These are phyloP conservation scores for Heliothis subflexa DNA, from an alignment of 1,140 invertebrate species.

Conservation along the genomic window DNA sequence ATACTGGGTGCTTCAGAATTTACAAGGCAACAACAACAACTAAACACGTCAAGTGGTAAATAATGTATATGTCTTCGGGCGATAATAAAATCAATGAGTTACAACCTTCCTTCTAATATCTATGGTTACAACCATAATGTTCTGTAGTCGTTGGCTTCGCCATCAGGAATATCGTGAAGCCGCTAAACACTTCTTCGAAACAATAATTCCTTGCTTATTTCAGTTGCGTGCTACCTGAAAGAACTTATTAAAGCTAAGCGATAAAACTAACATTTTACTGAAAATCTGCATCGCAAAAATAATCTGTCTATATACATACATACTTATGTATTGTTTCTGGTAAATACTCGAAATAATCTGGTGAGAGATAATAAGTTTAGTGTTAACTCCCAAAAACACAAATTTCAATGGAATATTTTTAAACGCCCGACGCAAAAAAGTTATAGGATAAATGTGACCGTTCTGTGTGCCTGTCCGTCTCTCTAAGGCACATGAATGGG, in stretches of 20 bases:
- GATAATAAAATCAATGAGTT: neutral
- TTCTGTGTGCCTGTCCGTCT: too few species aligned
- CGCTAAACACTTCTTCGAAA: constrained; percentile 50
- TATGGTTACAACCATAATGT: too few species aligned
- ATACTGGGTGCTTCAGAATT: neutral
- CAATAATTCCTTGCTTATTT: constrained; percentile 48
- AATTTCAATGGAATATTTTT: too few species aligned
- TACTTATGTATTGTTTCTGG: too few species aligned
- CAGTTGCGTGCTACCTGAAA: constrained; percentile 47
- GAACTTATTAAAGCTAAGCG: constrained; percentile 41
- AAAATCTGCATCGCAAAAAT: neutral
- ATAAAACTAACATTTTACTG: constrained; percentile 27
- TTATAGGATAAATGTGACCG: too few species aligned
- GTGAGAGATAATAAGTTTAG: neutral
- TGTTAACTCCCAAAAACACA: too few species aligned
- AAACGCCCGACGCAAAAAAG: too few species aligned
- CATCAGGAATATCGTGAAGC: constrained; percentile 23
- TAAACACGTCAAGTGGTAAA: neutral
- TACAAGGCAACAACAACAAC: neutral
- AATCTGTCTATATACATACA: neutral
- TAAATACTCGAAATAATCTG: too few species aligned
- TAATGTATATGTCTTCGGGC: neutral
- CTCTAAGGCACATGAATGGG: too few species aligned
- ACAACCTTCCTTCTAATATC: neutral
- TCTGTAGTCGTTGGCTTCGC: neutral